phyloP scores from a whole-genome alignment of 2,113 vertebrate species.

The Hoplias malabaricus region DNA sequence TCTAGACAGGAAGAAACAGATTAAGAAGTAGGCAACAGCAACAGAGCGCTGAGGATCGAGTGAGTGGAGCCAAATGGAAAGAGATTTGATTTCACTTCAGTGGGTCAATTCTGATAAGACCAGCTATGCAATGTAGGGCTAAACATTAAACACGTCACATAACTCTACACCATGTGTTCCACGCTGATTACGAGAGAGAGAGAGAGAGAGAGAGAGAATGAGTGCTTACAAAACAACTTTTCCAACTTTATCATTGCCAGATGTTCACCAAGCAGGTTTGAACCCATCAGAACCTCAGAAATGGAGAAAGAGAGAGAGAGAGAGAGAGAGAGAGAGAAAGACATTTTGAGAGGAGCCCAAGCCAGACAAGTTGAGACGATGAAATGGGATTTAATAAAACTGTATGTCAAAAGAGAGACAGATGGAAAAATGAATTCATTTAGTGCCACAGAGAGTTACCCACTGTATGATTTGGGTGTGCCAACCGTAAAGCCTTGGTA shows the following conservation, averaged over 20 bases:
- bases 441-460: not conserved
- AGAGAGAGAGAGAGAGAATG: not conserved
- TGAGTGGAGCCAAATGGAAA: not conserved
- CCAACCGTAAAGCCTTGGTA: not conserved
- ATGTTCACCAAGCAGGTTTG: not conserved
- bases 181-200: slow-evolving; percentile 5
- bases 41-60: not conserved
- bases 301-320: slow-evolving; percentile 1
- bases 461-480: not conserved
- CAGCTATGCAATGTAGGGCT: not conserved
- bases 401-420: not conserved
- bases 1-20: not conserved
- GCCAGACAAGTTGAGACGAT: not conserved
- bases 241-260: slow-evolving; percentile 26
- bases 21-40: not conserved
- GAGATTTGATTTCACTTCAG: not conserved
- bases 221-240: slow-evolving; percentile 7
- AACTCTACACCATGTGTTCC: not conserved
- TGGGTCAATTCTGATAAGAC: not conserved
- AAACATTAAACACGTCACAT: no score
- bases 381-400: slow-evolving; percentile 15
- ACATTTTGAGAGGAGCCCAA: not conserved
- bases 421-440: slow-evolving; percentile 10
- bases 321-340: not conserved
- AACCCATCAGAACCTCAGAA: not conserved